Conservation (phyloP, 2,113 vertebrate species). For the Lycocorax pyrrhopterus region DNA sequence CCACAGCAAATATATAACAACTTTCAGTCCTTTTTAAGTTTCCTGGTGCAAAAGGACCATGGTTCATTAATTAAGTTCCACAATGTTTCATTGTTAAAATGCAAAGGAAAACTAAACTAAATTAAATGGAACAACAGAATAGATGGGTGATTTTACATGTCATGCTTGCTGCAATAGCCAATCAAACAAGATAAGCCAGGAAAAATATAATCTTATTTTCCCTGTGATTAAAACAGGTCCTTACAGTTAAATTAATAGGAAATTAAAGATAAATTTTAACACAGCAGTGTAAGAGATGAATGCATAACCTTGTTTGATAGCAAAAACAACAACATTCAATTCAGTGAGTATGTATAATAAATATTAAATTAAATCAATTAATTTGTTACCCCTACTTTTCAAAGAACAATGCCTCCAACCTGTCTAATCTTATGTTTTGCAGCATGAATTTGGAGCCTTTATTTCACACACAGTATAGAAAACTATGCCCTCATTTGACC, state of each 20-base stretch:
- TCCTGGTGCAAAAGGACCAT: neutral
- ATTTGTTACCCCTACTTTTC: neutral
- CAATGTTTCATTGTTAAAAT: neutral
- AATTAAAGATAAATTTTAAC: neutral
- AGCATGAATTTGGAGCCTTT: neutral
- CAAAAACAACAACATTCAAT: neutral
- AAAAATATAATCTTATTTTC: neutral
- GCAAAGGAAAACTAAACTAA: neutral
- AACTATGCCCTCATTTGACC: neutral
- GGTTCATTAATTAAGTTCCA: neutral
- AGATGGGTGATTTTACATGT: neutral
- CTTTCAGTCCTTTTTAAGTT: neutral
- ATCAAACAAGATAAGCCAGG: neutral
- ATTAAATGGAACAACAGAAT: neutral
- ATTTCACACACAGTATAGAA: accelerated
- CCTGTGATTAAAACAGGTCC: neutral
- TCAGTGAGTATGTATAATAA: neutral
- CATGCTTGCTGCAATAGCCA: neutral
- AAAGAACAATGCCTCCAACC: neutral
- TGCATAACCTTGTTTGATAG: neutral
- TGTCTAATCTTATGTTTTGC: neutral
- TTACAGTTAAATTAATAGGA: neutral
- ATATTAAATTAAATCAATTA: neutral
- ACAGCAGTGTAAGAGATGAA: neutral
- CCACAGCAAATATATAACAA: neutral